These are phyloP conservation scores for Lasioglossum baleicum DNA, from an alignment of 1,140 invertebrate species.

Conservation along the genomic window DNA sequence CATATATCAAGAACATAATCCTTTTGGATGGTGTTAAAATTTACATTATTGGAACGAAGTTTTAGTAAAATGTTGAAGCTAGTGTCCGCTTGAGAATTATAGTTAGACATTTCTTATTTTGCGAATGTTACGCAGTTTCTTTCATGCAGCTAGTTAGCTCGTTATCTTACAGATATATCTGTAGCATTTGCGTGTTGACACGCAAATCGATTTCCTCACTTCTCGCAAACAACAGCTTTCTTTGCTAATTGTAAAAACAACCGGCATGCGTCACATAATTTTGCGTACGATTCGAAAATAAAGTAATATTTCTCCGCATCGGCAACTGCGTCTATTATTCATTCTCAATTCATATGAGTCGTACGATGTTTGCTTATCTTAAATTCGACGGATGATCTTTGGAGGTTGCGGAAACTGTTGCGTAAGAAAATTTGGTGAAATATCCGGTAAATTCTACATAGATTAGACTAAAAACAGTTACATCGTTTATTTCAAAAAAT, in stretches of 20 bases:
- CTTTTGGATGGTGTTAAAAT: too few relatives aligned
- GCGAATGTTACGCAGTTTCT: not conserved
- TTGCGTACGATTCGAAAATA: not conserved
- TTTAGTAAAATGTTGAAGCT: not conserved
- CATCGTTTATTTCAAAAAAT: too few relatives aligned
- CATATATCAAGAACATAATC: too few relatives aligned
- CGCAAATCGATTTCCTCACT: not conserved
- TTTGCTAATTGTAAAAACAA: not conserved
- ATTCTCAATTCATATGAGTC: too few relatives aligned
- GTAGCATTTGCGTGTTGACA: not conserved
- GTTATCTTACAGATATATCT: not conserved
- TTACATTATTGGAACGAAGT: not conserved
- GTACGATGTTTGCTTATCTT: too few relatives aligned
- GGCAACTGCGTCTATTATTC: too few relatives aligned
- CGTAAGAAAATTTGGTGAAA: too few relatives aligned
- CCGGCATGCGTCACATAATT: not conserved
- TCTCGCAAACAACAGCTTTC: not conserved
- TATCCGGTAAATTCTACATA: too few relatives aligned
- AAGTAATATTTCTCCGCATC: not conserved
- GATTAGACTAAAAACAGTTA: too few relatives aligned
- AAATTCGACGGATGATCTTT: too few relatives aligned
- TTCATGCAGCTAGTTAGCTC: not conserved
- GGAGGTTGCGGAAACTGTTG: too few relatives aligned
- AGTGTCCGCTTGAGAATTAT: not conserved
- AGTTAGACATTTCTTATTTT: too few relatives aligned